Base-by-base conservation (phyloP, 2,113 vertebrate species). In the Tinamus guttatus region DNA sequence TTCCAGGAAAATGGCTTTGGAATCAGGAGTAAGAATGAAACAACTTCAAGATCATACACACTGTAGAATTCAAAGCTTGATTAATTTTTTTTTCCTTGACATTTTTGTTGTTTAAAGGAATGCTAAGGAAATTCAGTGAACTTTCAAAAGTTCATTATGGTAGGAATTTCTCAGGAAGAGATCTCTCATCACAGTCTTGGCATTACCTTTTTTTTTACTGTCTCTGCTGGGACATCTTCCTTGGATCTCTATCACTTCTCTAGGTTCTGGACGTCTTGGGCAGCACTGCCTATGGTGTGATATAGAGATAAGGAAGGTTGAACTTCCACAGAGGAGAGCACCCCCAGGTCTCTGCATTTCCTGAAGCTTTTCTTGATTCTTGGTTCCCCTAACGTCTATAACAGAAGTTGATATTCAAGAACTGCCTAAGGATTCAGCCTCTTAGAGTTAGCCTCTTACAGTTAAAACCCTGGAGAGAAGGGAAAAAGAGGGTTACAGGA, bases 1-100 rank as follows among this genome's bases (percentile, higher is more conserved):
- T 92, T 90, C 90, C 64, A 86, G 65, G 28, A 84, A 38, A 59
- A 47, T 36, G 49, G 21, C 19, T 94, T 89, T 87, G 64, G 45
- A 95, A 85, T 62, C 24, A 67, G 67, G 89, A 59, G 51, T 8
- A 80, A 58, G 70, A 96, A 71, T 63, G 2, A 81, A 93, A 76
- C 1, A 0, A 58, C 36, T 82, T 89, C 49, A 93, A 74, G 58
- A 1, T 1, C 12, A 78, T 85, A 47, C 54, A 76, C 16, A 60
- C 21, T 7, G 52, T 60, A 80, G 71, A 91, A 74, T 75, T 70
- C 6, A 12, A 79, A 68, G 41, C 69, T 77, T 78, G 34, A 67
- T 63, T 59, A 34, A 24, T 19, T 70, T 34, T 81, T 24, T 25
- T 56, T 70, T 34, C 70, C 20, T 38, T 91, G 28, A 25, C 82